Evolutionary conservation across 92 coral and sea anemone species (phyloP).

Genomic region (Palythoa caribaeorum): DNA sequence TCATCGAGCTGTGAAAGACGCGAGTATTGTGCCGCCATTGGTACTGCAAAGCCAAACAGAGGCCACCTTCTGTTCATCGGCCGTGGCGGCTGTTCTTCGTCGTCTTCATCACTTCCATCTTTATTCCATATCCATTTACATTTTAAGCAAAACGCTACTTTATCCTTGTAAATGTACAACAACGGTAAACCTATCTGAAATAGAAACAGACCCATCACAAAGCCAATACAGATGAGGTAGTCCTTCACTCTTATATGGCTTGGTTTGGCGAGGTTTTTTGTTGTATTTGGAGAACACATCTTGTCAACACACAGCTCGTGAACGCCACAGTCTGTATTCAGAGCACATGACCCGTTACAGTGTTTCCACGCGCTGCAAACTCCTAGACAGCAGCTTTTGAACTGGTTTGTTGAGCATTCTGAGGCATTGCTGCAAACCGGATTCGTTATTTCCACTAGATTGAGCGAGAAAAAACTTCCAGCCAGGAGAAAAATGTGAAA

Average conservation of each 20-base stretch:
- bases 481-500: slow-evolving; percentile 34
- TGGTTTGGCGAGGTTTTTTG: background rate
- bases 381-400: slow-evolving; percentile 22
- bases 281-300: slow-evolving; percentile 6
- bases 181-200: slow-evolving; percentile 43
- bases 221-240: slow-evolving; percentile 51
- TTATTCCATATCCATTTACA: slow-evolving; percentile 40
- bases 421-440: slow-evolving; percentile 9
- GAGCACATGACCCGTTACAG: slow-evolving; percentile 36
- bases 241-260: slow-evolving; percentile 31
- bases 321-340: background rate
- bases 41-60: slow-evolving; percentile 1
- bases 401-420: slow-evolving; percentile 10
- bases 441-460: slow-evolving; percentile 23
- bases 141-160: slow-evolving; percentile 35
- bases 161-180: slow-evolving; percentile 37
- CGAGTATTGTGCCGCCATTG: slow-evolving; percentile 13
- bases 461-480: slow-evolving; percentile 42
- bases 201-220: slow-evolving; percentile 34
- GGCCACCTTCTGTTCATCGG: slow-evolving; percentile 17
- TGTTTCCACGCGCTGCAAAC: slow-evolving; percentile 37
- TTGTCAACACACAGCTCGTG: slow-evolving; percentile 30
- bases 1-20: slow-evolving; percentile 54
- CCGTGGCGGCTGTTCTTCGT: background rate
- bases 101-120: slow-evolving; percentile 9